A percentile compares a stretch with the other conserved stretches of the same genome.
Conservation (phyloP, 1,140 invertebrate genomes). For the Mactra quadrangularis region DNA sequence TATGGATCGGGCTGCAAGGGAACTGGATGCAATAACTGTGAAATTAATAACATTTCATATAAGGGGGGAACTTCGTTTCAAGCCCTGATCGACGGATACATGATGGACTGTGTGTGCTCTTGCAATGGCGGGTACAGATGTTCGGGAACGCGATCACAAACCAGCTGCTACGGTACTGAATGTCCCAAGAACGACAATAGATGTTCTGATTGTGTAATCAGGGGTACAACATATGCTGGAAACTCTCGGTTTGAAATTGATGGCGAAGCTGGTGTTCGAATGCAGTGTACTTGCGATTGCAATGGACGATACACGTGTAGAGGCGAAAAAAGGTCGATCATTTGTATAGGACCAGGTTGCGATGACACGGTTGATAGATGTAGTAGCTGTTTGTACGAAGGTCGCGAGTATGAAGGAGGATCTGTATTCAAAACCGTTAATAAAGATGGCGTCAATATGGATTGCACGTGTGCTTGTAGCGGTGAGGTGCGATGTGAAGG, state of each 20-base stretch:
- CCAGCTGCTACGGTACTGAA: conserved; percentile 24
- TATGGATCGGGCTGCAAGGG: conserved; percentile 28
- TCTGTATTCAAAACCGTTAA: conserved; percentile 28
- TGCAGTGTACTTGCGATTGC: conserved; percentile 51
- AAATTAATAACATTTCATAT: conserved; percentile 22
- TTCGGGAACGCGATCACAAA: conserved; percentile 18
- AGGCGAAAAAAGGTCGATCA: conserved; percentile 16
- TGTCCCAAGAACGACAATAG: background rate
- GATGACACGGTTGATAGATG: background rate
- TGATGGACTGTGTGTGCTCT: conserved; percentile 39
- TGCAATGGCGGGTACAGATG: conserved; percentile 53
- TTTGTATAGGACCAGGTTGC: conserved; percentile 41
- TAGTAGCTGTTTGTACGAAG: conserved; percentile 19
- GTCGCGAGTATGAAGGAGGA: conserved; percentile 2
- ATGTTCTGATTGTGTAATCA: conserved; percentile 33
- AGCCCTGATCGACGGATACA: conserved; percentile 37
- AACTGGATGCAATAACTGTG: conserved; percentile 29
- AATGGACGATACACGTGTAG: conserved; percentile 34
- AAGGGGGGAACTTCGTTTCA: conserved; percentile 40
- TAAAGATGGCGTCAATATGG: conserved; percentile 19
- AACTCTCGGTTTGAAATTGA: conserved; percentile 34
- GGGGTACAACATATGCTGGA: conserved; percentile 23
- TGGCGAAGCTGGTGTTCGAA: conserved; percentile 8
- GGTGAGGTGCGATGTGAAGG: conserved; percentile 44
- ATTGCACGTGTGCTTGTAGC: conserved; percentile 43